Evolutionary conservation across 2,797 vertebrate species (phyloP).

Genomic region (Forpus xanthops): DNA sequence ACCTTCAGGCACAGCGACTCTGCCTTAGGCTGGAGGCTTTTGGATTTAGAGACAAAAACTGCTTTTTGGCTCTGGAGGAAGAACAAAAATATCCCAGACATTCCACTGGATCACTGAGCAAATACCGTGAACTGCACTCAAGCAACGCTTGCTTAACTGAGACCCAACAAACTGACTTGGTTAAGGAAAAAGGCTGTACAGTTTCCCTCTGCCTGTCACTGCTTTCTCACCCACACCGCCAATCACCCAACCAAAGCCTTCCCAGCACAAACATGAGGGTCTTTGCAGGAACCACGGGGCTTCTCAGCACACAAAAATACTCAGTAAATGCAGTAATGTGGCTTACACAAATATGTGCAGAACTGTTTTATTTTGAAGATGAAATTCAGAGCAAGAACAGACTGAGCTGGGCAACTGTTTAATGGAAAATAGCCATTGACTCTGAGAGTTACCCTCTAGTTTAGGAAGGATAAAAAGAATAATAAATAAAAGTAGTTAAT

Average conservation of each 20-base stretch:
- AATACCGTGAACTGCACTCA: constrained; percentile 24
- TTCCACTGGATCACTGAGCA: constrained; percentile 42
- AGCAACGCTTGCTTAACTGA: not conserved
- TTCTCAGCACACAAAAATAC: not conserved
- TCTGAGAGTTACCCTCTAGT: not conserved
- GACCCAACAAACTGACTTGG: not conserved
- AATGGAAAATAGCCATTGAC: not conserved
- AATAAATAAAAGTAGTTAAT: not conserved
- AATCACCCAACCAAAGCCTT: not conserved
- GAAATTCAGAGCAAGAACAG: not conserved
- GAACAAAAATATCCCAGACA: constrained; percentile 58
- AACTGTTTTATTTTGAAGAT: not conserved
- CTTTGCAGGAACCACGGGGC: not conserved
- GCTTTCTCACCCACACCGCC: not conserved
- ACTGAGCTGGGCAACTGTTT: not conserved
- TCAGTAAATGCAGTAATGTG: not conserved
- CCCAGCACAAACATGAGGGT: not conserved
- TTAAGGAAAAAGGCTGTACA: not conserved
- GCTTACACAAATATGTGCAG: not conserved
- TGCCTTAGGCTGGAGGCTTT: not conserved
- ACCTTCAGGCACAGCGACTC: not conserved
- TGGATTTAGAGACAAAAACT: not conserved
- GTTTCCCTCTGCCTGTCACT: not conserved
- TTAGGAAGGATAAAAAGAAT: not conserved
- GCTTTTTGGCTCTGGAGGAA: not conserved